Base-by-base conservation (phyloP, 2,797 vertebrate genomes). In the Brachyalestes nurse region DNA sequence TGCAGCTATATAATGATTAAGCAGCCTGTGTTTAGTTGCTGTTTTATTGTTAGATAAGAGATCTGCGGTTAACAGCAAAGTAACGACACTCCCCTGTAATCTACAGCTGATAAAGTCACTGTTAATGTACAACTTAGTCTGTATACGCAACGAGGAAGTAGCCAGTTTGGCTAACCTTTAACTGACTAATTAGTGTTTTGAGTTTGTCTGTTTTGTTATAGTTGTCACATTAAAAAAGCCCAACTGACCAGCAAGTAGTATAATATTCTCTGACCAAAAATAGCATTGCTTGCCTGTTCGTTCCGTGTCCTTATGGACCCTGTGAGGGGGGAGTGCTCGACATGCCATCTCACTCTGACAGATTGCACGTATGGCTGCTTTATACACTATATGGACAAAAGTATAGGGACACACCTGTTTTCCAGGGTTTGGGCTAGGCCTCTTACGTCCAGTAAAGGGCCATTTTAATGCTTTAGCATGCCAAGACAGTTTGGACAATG, bases 231-330 rank as follows among this genome's bases (percentile, higher is more conserved):
- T 42, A 47, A 38, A 23, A 42, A 55, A 72, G 23, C 7, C 19
- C 38, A 21, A n/a, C 6, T 28, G 47, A 34, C 21, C 40, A 70
- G 6, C 47, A 25, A 34, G 60, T 40, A 17, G 51, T 77, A 14
- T 58, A 17, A 34, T n/a, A 34, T 64, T 65, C 21, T 12, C 12
- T 28, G 34, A 77, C 66, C 80, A 72, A 72, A 76, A 77, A 77
- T 82, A 72, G 67, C 74, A 12, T 7, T 57, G 65, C 6, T n/a
- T 58, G 53, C 17, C 42, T 45, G 17, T 28, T 62, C 7, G n/a
- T 53, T n/a, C 14, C 28, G 47, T 40, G 69, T 65, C 17, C 61
- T 62, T 34, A 62, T 38, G 34, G 16, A 65, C 62, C 34, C 23
- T 34, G 60, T 28, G 25, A 10, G 57, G 9, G 57, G 21, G 21